Percentiles rank a stretch among this genome's conserved stretches.
These are phyloP conservation scores for Drosophila pruinosa DNA, from an alignment of 1,140 invertebrate genomes.

Conservation along the genomic window DNA sequence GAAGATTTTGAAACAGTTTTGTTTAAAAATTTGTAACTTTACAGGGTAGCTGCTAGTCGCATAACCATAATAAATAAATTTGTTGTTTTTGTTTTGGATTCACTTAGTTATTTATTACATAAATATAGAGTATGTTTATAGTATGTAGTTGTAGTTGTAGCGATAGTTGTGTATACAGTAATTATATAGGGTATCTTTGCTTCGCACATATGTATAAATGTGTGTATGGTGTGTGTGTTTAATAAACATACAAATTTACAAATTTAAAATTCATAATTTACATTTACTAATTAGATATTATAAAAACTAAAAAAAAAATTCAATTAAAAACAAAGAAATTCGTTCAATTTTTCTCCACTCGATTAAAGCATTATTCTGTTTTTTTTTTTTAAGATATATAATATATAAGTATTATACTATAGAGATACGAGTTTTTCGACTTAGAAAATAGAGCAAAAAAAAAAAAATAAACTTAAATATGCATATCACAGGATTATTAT, in stretches of 20 bases:
- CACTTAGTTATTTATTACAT: constrained; percentile 43
- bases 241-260: constrained; percentile 3
- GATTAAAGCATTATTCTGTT: constrained; percentile 2
- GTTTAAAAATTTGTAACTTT: background rate
- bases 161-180: constrained; percentile 3
- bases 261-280: background rate
- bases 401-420: constrained; percentile 5
- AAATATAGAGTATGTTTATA: constrained; percentile 31
- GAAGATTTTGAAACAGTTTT: background rate
- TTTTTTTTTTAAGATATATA: background rate
- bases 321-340: constrained; percentile 42
- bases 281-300: background rate
- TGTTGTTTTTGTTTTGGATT: constrained; percentile 1
- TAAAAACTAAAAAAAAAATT: constrained; percentile 12
- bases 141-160: constrained; percentile 16
- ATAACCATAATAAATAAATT: too few relatives aligned
- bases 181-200: constrained; percentile 26
- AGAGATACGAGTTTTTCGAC: constrained; percentile 15
- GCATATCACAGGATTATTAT: constrained; percentile 63
- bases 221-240: background rate
- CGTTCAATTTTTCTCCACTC: constrained; percentile 17
- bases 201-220: constrained; percentile 25
- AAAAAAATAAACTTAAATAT: constrained; percentile 41
- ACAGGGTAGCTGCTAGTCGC: too few relatives aligned
- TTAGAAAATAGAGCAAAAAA: constrained; percentile 14